Evolutionary conservation across 64 coral and sea anemone species (phyloP).

Genomic region (Actinia equina): DNA sequence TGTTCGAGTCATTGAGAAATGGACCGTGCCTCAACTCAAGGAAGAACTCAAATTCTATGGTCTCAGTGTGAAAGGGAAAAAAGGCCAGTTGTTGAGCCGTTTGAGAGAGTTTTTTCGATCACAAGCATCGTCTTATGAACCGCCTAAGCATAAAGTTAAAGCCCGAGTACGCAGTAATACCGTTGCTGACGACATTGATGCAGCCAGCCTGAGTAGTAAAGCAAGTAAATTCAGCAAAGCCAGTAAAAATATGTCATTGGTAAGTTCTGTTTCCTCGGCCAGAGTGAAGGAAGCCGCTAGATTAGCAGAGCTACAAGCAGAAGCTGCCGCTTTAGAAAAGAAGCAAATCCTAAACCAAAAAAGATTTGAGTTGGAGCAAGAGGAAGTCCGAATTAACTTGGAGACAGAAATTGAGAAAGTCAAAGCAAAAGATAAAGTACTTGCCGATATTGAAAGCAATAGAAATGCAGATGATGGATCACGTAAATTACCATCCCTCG

Average conservation of each 20-base stretch:
- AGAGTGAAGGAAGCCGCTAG: slow-evolving; percentile 8
- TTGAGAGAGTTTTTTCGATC: neutral
- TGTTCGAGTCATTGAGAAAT: neutral
- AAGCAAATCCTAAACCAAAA: too few relatives aligned
- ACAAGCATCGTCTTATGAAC: neutral
- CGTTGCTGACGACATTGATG: neutral
- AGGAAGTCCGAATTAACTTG: too few relatives aligned
- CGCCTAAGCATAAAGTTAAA: neutral
- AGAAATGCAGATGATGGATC: too few relatives aligned
- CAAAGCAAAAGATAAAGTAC: too few relatives aligned
- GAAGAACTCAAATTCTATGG: neutral
- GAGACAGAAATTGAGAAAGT: too few relatives aligned
- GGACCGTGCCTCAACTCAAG: neutral
- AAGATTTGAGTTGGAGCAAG: too few relatives aligned
- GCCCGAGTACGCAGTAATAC: neutral
- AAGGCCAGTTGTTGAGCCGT: neutral
- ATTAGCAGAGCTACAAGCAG: neutral
- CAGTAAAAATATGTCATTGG: neutral
- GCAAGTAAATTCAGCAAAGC: neutral
- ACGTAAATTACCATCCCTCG: too few relatives aligned
- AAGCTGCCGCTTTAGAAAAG: too few relatives aligned
- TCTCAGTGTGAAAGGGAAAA: neutral
- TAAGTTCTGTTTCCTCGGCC: neutral
- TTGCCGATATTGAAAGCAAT: too few relatives aligned
- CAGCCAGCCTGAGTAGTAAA: neutral